Percentiles rank a stretch among this genome's conserved stretches.
Conservation (phyloP, 53 echinoderm and acorn worm genomes). For the Echinometra lucunter region DNA sequence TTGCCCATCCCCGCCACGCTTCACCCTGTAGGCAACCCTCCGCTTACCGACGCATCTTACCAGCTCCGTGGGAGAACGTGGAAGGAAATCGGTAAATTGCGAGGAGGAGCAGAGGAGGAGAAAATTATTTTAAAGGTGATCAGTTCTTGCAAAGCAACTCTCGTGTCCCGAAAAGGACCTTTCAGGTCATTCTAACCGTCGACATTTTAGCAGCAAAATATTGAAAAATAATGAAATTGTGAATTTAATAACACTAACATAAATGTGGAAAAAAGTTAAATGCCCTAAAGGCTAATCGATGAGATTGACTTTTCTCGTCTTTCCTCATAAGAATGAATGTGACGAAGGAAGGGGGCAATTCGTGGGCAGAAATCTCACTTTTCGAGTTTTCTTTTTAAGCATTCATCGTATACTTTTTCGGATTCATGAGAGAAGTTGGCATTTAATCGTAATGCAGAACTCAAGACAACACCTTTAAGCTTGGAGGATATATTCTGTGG, state of each 20-base stretch:
- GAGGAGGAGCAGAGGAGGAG: not conserved
- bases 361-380: not conserved
- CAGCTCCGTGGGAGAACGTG: slow-evolving; percentile 11
- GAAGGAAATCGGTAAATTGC: slow-evolving; percentile 28
- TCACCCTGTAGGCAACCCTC: not conserved
- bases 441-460: not conserved
- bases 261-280: too few relatives aligned
- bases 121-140: not conserved
- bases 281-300: too few relatives aligned
- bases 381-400: not conserved
- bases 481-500: not conserved
- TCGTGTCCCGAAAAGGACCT: not conserved
- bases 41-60: slow-evolving; percentile 18
- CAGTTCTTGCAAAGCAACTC: not conserved
- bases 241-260: too few relatives aligned
- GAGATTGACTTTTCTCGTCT: too few relatives aligned
- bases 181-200: not conserved
- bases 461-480: not conserved
- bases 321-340: too few relatives aligned
- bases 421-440: not conserved
- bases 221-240: too few relatives aligned
- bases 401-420: not conserved
- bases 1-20: slow-evolving; percentile 24
- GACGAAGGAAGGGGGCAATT: too few relatives aligned
- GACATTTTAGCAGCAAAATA: too few relatives aligned